Evolutionary conservation across 2,888 invertebrate species (phyloP).

Genomic region (Protonemura montana): DNA sequence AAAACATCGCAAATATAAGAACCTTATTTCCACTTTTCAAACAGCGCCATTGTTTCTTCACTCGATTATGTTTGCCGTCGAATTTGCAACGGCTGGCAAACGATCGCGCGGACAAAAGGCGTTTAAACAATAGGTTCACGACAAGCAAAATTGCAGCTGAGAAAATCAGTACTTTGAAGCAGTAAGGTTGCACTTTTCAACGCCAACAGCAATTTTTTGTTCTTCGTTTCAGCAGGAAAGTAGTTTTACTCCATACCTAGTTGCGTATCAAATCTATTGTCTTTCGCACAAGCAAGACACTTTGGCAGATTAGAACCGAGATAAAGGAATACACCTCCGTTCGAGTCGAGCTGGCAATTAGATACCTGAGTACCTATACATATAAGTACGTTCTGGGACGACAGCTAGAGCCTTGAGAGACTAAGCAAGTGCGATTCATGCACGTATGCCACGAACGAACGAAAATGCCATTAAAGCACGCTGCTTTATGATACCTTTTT

Average conservation of each 20-base stretch:
- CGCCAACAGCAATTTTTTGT: not conserved
- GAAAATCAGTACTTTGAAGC: not conserved
- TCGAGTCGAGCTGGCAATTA: not conserved
- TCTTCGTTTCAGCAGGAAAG: not conserved
- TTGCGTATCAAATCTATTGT: not conserved
- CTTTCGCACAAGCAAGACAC: not conserved
- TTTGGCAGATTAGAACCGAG: not conserved
- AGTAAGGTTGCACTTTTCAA: not conserved
- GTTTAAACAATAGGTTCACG: not conserved
- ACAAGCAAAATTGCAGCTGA: not conserved
- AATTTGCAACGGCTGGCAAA: not conserved
- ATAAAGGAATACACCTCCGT: not conserved
- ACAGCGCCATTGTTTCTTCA: not conserved
- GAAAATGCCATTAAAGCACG: not conserved
- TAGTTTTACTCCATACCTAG: not conserved
- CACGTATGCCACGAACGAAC: not conserved
- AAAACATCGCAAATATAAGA: too few species aligned
- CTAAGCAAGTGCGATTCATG: not conserved
- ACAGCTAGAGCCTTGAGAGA: slow-evolving; percentile 12
- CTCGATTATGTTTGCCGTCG: not conserved
- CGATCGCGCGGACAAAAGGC: not conserved
- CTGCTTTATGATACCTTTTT: not conserved
- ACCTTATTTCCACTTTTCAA: not conserved
- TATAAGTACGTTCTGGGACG: slow-evolving; percentile 16
- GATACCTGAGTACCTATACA: not conserved